A percentile compares a stretch with the other conserved stretches of the same genome.
Conservation (phyloP, 2,113 vertebrate genomes). For the Chaenocephalus aceratus region DNA sequence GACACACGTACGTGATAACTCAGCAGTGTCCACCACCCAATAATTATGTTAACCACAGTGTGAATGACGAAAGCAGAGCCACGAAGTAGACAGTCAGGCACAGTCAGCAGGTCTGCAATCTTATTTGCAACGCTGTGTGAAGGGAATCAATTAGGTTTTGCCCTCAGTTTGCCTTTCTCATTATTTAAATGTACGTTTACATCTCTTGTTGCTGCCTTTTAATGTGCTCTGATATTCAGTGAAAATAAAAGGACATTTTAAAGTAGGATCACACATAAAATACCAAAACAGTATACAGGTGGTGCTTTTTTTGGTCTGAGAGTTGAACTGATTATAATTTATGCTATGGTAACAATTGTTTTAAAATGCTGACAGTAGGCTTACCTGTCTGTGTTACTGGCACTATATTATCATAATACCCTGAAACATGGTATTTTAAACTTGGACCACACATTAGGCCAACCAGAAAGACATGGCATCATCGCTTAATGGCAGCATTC, state of each 20-base stretch:
- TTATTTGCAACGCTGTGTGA: background rate
- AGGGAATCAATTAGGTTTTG: background rate
- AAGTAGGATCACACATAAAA: background rate
- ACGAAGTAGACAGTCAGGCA: conserved; percentile 33
- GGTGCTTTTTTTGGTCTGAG: background rate
- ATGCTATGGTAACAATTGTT: background rate
- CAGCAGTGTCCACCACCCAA: conserved; percentile 47
- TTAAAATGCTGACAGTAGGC: conserved; percentile 11
- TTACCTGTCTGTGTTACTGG: background rate
- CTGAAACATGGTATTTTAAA: conserved; percentile 9
- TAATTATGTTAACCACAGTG: conserved; percentile 47
- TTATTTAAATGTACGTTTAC: background rate
- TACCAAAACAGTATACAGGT: background rate
- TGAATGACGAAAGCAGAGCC: conserved; percentile 28
- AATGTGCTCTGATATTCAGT: background rate
- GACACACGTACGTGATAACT: conserved; percentile 37
- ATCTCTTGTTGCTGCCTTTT: background rate
- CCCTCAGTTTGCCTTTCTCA: background rate
- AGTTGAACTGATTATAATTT: background rate
- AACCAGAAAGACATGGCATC: conserved; percentile 22
- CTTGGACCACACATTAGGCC: conserved; percentile 3
- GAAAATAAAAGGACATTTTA: background rate
- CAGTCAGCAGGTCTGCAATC: conserved; percentile 31
- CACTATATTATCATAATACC: background rate
- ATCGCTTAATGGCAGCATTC: background rate